A percentile compares a stretch with the other conserved stretches of the same genome.
Conservation (phyloP, 2,797 vertebrate genomes). For the Sebastes taczanowskii region DNA sequence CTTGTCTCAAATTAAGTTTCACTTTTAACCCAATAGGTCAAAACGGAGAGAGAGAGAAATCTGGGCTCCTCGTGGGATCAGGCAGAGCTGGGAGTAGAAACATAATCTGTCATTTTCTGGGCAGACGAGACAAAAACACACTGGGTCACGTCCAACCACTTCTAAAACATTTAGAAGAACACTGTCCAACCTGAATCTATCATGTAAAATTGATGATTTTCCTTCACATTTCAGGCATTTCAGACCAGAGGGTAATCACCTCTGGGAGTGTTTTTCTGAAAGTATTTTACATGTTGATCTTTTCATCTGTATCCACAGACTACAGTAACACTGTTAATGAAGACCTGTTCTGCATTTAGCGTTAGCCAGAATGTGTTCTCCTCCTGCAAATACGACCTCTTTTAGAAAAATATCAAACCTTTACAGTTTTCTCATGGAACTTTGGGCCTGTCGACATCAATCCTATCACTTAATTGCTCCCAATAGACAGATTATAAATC, state of each 20-base stretch:
- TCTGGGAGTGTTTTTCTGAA: neutral
- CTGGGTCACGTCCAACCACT: slow-evolving; percentile 29
- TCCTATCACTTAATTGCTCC: neutral
- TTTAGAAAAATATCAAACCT: neutral
- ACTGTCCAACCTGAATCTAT: neutral
- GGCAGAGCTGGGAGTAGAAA: slow-evolving; percentile 34
- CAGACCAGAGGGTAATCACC: neutral
- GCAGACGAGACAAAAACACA: neutral
- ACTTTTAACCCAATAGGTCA: slow-evolving; percentile 39
- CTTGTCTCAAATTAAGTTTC: slow-evolving; percentile 40
- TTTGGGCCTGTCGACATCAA: neutral
- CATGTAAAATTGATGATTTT: neutral
- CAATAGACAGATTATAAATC: neutral
- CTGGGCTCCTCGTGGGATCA: slow-evolving; percentile 26
- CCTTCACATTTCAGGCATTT: neutral
- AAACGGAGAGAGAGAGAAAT: neutral
- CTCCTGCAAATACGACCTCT: neutral
- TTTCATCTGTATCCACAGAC: neutral
- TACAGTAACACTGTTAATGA: neutral
- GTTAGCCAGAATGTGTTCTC: neutral
- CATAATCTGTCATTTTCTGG: slow-evolving; percentile 38
- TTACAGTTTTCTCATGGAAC: neutral
- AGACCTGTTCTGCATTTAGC: neutral
- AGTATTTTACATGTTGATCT: neutral
- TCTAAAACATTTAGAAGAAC: neutral